Percentiles rank a stretch among this genome's conserved stretches.
Conservation (phyloP, 2,113 vertebrate genomes). For the Noctilio leporinus region DNA sequence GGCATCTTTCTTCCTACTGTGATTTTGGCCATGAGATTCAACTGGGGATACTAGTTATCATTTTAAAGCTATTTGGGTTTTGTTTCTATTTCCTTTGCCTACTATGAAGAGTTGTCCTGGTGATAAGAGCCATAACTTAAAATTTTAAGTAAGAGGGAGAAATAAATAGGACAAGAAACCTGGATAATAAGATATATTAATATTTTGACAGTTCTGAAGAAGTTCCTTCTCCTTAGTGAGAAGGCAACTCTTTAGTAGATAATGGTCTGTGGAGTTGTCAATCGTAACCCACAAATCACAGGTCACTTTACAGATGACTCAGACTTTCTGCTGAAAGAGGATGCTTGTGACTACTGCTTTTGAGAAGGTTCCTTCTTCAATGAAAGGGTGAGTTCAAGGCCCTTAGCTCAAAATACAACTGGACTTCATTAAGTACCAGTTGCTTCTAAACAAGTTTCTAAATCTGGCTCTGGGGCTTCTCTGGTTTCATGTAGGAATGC, state of each 20-base stretch:
- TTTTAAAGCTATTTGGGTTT: not conserved
- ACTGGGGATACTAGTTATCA: not conserved
- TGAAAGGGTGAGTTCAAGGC: constrained; percentile 56
- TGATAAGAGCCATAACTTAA: not conserved
- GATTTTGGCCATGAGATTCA: not conserved
- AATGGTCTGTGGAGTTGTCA: not conserved
- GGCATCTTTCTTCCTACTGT: not conserved
- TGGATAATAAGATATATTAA: not conserved
- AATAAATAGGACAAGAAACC: not conserved
- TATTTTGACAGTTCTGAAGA: not conserved
- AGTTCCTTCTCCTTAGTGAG: not conserved
- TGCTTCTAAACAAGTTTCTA: constrained; percentile 53
- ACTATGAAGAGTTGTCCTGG: not conserved
- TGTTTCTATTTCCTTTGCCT: not conserved
- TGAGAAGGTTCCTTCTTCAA: constrained; percentile 13
- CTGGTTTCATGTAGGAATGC: constrained; percentile 31
- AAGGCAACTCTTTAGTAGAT: not conserved
- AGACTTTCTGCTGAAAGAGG: not conserved
- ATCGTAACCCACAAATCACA: not conserved
- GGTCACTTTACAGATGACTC: constrained; percentile 6
- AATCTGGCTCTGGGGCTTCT: constrained; percentile 38
- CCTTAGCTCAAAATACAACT: constrained; percentile 50
- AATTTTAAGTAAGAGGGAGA: not conserved
- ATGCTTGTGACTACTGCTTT: not conserved
- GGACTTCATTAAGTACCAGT: constrained; percentile 38